Conservation (phyloP, 2,888 invertebrate species). For the Amiota mariae region DNA sequence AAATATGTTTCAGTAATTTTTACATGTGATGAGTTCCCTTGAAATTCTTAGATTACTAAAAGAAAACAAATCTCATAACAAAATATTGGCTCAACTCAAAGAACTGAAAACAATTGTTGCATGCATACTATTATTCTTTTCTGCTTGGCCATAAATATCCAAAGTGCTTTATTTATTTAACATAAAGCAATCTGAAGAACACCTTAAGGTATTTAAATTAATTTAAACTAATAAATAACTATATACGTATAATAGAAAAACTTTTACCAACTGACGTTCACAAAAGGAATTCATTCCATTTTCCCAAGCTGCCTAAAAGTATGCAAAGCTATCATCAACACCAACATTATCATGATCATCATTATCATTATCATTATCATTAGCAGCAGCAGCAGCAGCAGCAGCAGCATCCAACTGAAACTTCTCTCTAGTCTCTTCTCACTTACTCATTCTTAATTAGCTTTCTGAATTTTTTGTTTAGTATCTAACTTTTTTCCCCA, state of each 20-base stretch:
- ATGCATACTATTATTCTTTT: too few species aligned
- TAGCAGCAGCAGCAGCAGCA: too few species aligned
- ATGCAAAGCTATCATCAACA: conserved; percentile 10
- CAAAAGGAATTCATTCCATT: neutral
- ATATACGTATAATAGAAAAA: neutral
- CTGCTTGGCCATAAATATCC: too few species aligned
- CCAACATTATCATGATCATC: neutral
- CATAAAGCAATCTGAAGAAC: too few species aligned
- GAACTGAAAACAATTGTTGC: too few species aligned
- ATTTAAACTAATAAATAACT: conserved; percentile 27
- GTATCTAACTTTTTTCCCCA: neutral
- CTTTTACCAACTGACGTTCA: conserved; percentile 16
- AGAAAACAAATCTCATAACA: too few species aligned
- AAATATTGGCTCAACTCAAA: too few species aligned
- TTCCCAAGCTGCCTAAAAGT: neutral
- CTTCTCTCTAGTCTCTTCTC: conserved; percentile 29
- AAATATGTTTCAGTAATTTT: too few species aligned
- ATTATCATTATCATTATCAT: neutral
- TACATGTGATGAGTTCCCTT: too few species aligned
- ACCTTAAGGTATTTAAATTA: conserved; percentile 16
- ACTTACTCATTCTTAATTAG: conserved; percentile 61
- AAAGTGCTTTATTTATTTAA: too few species aligned
- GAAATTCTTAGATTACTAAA: too few species aligned
- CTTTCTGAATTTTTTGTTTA: conserved; percentile 61
- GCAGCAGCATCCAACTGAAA: neutral